Base-by-base conservation (phyloP, 1,140 invertebrate genomes). In the Drosophila lowei region DNA sequence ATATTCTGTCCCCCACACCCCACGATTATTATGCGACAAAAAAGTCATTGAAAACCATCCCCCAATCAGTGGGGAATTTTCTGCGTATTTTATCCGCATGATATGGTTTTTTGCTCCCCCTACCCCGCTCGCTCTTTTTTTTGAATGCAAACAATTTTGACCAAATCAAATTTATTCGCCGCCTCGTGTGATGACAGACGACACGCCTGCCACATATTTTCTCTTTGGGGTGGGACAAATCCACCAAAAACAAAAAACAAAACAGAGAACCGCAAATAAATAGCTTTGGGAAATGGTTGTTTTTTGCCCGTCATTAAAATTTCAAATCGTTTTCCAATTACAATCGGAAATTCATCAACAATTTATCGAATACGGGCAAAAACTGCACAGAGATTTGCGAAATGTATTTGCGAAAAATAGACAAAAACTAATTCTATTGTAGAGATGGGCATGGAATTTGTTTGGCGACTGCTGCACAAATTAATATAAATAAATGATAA, bases 291-390 rank as follows among this genome's bases (percentile, higher is more conserved):
- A 9, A 21, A 5, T 3, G 9, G 34, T 21, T 15, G 9, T 30
- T 48, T 52, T 73, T 47, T 46, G 55, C 48, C 48, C 44, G 23
- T 53, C 77, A 79, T 85, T 86, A 80, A 80, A 80, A 80, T 77
- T 86, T 66, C 25, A 77, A 80, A 86, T 58, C 58, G 77, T 63
- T 77, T 16, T 64, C 42, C 72, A 70, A 84, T 85, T 85, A 76
- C 74, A 84, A 79, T 79, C 13, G 11, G 34, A 50, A 62, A 76
- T 67, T 67, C 52, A 61, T 61, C 30, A 56, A 68, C 62, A 58
- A 64, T 76, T 76, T 76, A 48, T 38, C 34, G 11, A 38, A 34
- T 72, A 43, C 21, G 28, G 1, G 30, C 34, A 49, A 46, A 55
- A 56, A 56, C 34, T 23, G 11, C 34, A 1, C 9, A 3, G 11